Percentiles rank a stretch among this genome's conserved stretches.
Conservation (phyloP, 2,797 vertebrate species). For the Coracias cyanogaster region DNA sequence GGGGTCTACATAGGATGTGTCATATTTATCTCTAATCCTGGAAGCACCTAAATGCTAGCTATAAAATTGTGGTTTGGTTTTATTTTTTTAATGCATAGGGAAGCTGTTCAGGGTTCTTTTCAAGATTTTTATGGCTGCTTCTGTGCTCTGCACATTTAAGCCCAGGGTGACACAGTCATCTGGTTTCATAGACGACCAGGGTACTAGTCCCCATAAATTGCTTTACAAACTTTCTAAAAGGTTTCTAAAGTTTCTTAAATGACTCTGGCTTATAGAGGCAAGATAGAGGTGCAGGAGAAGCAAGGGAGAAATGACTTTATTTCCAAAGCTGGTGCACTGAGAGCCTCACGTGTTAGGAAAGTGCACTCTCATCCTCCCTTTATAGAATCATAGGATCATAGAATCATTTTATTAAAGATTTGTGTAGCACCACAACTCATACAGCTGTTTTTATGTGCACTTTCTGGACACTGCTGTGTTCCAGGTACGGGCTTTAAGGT, state of each 20-base stretch:
- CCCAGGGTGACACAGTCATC: conserved; percentile 3
- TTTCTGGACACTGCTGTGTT: background rate
- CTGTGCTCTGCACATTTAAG: conserved; percentile 7
- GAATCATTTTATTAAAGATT: background rate
- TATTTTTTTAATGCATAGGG: background rate
- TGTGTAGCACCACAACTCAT: accelerated
- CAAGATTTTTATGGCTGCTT: conserved; percentile 23
- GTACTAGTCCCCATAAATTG: background rate
- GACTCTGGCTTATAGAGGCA: background rate
- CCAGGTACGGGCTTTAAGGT: background rate
- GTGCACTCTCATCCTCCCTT: accelerated
- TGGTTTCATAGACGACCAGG: conserved; percentile 9
- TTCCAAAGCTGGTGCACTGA: background rate
- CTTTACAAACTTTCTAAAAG: conserved; percentile 37
- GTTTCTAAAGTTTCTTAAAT: conserved; percentile 29
- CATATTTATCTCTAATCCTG: conserved; percentile 24
- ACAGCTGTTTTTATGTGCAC: accelerated
- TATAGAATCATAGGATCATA: background rate
- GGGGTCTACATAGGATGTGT: background rate
- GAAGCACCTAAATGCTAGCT: background rate
- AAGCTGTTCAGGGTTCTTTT: background rate
- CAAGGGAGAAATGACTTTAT: background rate
- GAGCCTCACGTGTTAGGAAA: background rate
- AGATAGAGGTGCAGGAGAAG: background rate
- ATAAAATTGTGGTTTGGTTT: background rate